Evolutionary conservation across 2,113 vertebrate genomes (phyloP).

Genomic region (Tinamus guttatus): DNA sequence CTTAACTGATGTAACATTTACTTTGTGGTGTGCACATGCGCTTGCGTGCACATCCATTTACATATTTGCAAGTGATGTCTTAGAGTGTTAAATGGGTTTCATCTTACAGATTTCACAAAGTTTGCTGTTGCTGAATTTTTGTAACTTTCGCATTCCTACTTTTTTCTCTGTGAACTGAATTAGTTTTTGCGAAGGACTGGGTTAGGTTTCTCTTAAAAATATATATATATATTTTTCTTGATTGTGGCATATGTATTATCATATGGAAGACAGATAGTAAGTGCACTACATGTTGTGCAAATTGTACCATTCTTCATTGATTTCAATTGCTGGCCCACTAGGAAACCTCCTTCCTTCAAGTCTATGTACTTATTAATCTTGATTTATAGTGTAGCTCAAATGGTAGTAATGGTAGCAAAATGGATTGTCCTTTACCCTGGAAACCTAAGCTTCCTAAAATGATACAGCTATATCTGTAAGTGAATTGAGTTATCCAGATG

Average conservation of each 20-base stretch:
- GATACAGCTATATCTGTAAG: background rate
- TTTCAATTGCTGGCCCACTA: background rate
- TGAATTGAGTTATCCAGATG: background rate
- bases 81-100: background rate
- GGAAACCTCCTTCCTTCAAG: background rate
- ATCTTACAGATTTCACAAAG: background rate
- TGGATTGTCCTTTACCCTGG: background rate
- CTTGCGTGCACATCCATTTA: background rate
- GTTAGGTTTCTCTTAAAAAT: background rate
- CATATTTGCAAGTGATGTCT: background rate
- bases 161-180: background rate
- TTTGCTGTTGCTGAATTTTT: background rate
- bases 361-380: background rate
- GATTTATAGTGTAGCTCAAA: background rate
- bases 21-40: background rate
- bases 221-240: background rate
- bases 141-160: background rate
- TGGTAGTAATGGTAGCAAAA: background rate
- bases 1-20: background rate
- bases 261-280: background rate
- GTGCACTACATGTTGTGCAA: background rate
- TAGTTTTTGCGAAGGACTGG: background rate
- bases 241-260: background rate
- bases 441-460: background rate
- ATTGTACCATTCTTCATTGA: background rate